Percentiles rank a stretch among this genome's conserved stretches.
phyloP scores from a whole-genome alignment of 2,113 vertebrate genomes.

The Anguilla japonica region DNA sequence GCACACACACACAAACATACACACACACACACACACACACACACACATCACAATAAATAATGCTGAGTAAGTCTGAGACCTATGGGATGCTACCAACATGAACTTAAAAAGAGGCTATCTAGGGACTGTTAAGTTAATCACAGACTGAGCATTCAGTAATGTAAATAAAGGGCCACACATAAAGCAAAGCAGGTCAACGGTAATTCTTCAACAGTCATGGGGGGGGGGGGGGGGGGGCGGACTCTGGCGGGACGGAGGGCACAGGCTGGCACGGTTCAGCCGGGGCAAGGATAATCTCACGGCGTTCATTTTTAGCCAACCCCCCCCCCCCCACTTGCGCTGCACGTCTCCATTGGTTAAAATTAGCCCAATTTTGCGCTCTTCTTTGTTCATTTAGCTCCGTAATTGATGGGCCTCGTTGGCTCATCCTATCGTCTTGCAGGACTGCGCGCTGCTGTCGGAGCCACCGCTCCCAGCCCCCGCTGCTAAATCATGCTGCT shows the following conservation, averaged over 20 bases:
- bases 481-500: constrained; percentile 32
- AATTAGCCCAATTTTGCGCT: constrained; percentile 46
- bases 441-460: neutral
- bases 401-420: constrained; percentile 53
- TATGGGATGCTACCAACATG: neutral
- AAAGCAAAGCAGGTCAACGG: neutral
- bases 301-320: constrained; percentile 52
- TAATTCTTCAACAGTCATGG: constrained; percentile 3
- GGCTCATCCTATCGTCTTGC: neutral
- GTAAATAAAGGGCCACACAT: neutral
- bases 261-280: constrained; percentile 16
- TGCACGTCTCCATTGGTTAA: constrained; percentile 59
- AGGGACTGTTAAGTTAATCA: neutral
- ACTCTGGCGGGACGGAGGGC: neutral
- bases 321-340: neutral
- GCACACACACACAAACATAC: no score
- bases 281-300: constrained; percentile 54
- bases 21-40: neutral
- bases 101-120: neutral
- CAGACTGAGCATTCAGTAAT: neutral
- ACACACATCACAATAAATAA: neutral
- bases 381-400: constrained; percentile 55
- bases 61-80: neutral
- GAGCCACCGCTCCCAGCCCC: neutral
- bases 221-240: neutral